These are phyloP conservation scores for Heteromormyrus szaboi DNA, from an alignment of 2,797 vertebrate species.

Conservation along the genomic window DNA sequence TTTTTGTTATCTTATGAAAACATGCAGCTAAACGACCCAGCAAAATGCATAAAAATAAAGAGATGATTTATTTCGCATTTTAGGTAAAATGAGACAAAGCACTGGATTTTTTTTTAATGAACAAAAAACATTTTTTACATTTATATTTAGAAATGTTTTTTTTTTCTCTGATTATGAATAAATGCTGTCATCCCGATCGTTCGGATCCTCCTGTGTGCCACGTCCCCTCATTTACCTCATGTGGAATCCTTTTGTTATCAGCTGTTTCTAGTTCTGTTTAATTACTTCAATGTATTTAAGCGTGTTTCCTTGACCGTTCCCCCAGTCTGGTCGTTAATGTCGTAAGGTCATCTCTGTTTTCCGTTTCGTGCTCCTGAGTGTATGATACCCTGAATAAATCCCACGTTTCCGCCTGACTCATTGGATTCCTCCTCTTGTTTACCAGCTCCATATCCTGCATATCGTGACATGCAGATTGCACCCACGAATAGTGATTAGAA, in stretches of 20 bases:
- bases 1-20: background rate
- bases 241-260: too few relatives aligned
- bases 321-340: too few relatives aligned
- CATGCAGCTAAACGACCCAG: background rate
- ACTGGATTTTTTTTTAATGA: conserved; percentile 8
- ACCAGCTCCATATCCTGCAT: background rate
- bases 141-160: conserved; percentile 32
- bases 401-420: too few relatives aligned
- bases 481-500: background rate
- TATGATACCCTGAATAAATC: too few relatives aligned
- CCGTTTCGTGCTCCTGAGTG: too few relatives aligned
- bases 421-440: background rate
- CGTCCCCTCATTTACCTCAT: too few relatives aligned
- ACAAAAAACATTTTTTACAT: conserved; percentile 19
- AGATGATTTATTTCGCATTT: background rate
- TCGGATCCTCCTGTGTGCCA: too few relatives aligned
- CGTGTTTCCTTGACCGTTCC: too few relatives aligned
- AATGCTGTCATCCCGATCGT: background rate
- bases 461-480: background rate
- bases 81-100: background rate
- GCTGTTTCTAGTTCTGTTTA: too few relatives aligned
- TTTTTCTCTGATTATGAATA: conserved; percentile 13
- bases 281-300: background rate
- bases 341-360: background rate
- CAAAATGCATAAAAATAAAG: background rate